phyloP scores from a whole-genome alignment of 2,888 invertebrate species.

The Trachelus iudaicus region DNA sequence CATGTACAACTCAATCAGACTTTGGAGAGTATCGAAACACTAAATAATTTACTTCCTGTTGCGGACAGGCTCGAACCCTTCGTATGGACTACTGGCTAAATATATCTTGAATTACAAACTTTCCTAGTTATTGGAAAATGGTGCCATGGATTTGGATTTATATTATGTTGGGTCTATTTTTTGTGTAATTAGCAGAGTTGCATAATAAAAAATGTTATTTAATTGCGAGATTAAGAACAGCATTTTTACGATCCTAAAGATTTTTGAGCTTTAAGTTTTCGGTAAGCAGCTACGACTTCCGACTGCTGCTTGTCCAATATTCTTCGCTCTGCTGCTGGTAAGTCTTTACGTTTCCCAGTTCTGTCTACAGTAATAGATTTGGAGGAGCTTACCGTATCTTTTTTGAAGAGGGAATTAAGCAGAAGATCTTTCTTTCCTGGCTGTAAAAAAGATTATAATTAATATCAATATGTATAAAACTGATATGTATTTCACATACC shows the following conservation, averaged over 20 bases:
- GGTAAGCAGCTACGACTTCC: slow-evolving; percentile 72
- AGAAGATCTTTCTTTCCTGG: slow-evolving; percentile 75
- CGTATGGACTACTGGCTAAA: slow-evolving; percentile 83
- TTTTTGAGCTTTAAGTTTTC: slow-evolving; percentile 66
- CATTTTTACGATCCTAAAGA: slow-evolving; percentile 15
- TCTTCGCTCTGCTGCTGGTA: slow-evolving; percentile 70
- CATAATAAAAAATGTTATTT: slow-evolving; percentile 22
- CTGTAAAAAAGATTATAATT: slow-evolving; percentile 61
- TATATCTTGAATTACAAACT: background rate
- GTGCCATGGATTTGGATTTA: background rate
- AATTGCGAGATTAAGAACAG: slow-evolving; percentile 1
- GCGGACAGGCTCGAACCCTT: slow-evolving; percentile 89
- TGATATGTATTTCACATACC: slow-evolving; percentile 54
- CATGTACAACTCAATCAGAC: slow-evolving; percentile 86
- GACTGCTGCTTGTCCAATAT: slow-evolving; percentile 72
- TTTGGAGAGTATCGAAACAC: slow-evolving; percentile 84
- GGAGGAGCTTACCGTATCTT: slow-evolving; percentile 20
- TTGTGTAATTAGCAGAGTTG: slow-evolving; percentile 18
- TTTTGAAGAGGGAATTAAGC: slow-evolving; percentile 68
- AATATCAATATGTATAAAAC: background rate
- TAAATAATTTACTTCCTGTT: slow-evolving; percentile 85
- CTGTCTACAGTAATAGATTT: slow-evolving; percentile 57
- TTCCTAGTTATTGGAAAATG: background rate
- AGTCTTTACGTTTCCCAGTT: slow-evolving; percentile 72
- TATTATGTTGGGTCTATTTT: slow-evolving; percentile 6